These are phyloP conservation scores for Anguilla megastoma DNA, from an alignment of 2,797 vertebrate species.

Conservation along the genomic window DNA sequence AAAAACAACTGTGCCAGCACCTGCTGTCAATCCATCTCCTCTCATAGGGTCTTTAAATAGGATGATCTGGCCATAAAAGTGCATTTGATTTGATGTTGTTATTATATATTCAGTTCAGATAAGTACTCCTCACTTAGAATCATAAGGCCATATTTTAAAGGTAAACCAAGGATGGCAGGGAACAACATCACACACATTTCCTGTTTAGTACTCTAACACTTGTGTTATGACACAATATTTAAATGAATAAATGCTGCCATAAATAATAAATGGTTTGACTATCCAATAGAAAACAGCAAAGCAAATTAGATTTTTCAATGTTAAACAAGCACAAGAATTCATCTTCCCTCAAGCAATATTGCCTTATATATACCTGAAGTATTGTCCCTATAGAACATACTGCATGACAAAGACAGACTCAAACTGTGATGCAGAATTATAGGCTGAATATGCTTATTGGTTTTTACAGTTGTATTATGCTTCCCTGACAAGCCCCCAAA, in stretches of 20 bases:
- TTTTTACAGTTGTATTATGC: too few relatives aligned
- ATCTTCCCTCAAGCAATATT: neutral
- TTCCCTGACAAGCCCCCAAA: too few relatives aligned
- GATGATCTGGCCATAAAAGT: neutral
- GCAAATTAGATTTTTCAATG: neutral
- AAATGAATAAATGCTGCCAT: neutral
- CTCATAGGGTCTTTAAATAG: neutral
- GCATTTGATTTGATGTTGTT: neutral
- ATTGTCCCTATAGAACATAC: neutral
- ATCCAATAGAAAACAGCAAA: neutral
- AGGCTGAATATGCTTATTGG: too few relatives aligned
- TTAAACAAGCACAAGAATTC: neutral
- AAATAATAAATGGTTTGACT: neutral
- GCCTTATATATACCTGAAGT: neutral
- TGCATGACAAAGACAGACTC: neutral
- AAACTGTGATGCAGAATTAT: neutral
- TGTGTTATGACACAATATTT: neutral
- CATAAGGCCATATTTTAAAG: neutral
- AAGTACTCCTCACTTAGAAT: neutral
- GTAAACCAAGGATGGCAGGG: neutral
- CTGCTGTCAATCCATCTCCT: conserved; percentile 4
- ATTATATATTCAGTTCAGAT: conserved; percentile 1
- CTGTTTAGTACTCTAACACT: neutral
- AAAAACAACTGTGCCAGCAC: neutral
- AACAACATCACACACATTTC: conserved; percentile 13